Base-by-base conservation (phyloP, 2,888 invertebrate species). In the Epinotia ramella region DNA sequence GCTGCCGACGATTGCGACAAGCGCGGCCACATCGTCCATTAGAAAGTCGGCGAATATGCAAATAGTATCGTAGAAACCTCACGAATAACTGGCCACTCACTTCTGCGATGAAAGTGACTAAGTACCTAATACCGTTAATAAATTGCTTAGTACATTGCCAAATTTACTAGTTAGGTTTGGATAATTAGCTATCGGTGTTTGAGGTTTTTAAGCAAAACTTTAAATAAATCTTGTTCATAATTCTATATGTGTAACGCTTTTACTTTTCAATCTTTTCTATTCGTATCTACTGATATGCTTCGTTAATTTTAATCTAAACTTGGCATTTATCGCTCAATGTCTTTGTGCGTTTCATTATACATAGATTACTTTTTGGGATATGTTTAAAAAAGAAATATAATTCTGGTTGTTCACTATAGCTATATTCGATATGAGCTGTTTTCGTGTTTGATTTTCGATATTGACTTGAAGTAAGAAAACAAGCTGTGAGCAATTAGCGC, bases 21-120 rank as follows among this genome's bases (percentile, higher is more conserved):
- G 91, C 91, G 85, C 88, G 89, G 87, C 90, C 93, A 90, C 90
- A 92, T 93, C 92, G 93, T 91, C 93, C 93, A 94, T 94, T 94
- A 94, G 94, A 94, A 94, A 94, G 94, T 94, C 92, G 90, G 92
- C 90, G 91, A 93, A 94, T 94, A 94, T 94, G 94, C 94, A 94
- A 94, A 94, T 94, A 93, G 91, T 94, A 93, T 93, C 91, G 94
- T 94, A 94, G 94, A 94, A 94, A 94, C 93, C 93, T 91, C 93
- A 93, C 94, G 92, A 94, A 93, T 93, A 94, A 92, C 94, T 93
- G 92, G 91, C 94, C 93, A 93, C 92, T 92, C 91, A 91, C 93
- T 92, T 90, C 92, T 92, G 87, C 92, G 92, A 94, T 93, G 93
- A 94, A 94, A 94, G 94, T 93, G 91, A 91, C 92, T 90, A 78